phyloP scores from a whole-genome alignment of 2,797 vertebrate genomes.

The Mastacembelus armatus region DNA sequence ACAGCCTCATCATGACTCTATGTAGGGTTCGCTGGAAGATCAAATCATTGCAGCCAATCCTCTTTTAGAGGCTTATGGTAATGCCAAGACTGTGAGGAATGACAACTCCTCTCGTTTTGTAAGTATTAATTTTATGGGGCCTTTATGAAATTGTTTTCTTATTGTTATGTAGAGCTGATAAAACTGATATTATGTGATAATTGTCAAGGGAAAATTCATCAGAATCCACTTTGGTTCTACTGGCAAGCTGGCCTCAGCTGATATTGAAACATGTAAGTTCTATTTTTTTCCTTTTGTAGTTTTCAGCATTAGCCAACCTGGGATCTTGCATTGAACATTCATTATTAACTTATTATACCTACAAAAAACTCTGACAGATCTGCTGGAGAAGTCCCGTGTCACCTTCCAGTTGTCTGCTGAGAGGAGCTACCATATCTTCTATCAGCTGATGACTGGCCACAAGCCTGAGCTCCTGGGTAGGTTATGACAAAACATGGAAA shows the following conservation, averaged over 20 bases:
- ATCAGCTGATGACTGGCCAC: conserved; percentile 91
- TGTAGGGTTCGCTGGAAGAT: conserved; percentile 88
- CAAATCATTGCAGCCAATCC: conserved; percentile 88
- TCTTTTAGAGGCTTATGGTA: conserved; percentile 90
- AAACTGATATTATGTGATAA: conserved; percentile 21
- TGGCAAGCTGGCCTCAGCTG: conserved; percentile 63
- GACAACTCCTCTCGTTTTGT: conserved; percentile 88
- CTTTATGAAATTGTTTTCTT: neutral
- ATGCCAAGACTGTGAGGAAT: conserved; percentile 91
- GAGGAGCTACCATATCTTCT: conserved; percentile 93
- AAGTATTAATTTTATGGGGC: conserved; percentile 13
- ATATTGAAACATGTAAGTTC: conserved; percentile 63
- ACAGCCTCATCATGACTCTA: neutral
- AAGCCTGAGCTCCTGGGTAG: conserved; percentile 85
- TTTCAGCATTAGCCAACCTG: no score
- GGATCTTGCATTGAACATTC: neutral
- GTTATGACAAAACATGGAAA: neutral
- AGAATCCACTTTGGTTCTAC: conserved; percentile 47
- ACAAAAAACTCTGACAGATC: conserved; percentile 73
- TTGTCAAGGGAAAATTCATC: conserved; percentile 58
- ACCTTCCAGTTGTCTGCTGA: conserved; percentile 91
- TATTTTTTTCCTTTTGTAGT: neutral
- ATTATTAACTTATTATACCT: neutral
- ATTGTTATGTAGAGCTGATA: neutral
- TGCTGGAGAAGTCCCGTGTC: conserved; percentile 91